phyloP scores from a whole-genome alignment of 2,888 invertebrate species.

The Balanococcus diminutus region DNA sequence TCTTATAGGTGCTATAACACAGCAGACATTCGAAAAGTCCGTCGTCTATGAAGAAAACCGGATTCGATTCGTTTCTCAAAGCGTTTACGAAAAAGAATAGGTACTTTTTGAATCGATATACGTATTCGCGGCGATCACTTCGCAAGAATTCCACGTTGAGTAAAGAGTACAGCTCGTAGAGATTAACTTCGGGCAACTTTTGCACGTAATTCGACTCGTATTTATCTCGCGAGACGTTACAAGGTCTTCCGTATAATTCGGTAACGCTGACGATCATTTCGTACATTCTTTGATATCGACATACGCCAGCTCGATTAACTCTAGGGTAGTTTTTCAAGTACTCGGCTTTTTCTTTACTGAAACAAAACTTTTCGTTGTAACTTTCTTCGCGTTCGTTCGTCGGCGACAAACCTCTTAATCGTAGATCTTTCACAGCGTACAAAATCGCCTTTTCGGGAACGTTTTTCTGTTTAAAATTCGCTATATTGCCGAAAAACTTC shows the following conservation, averaged over 20 bases:
- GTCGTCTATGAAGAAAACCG: constrained; percentile 42
- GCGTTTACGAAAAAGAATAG: constrained; percentile 37
- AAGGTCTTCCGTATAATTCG: neutral
- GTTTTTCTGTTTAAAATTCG: neutral
- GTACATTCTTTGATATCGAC: neutral
- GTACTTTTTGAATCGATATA: constrained; percentile 32
- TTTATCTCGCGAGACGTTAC: neutral
- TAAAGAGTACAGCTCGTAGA: constrained; percentile 30
- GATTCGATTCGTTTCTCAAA: neutral
- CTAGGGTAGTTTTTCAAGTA: constrained; percentile 6
- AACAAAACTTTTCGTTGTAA: neutral
- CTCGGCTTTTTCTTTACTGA: neutral
- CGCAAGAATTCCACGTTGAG: neutral
- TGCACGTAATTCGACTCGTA: neutral
- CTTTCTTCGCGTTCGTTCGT: neutral
- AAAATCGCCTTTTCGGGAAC: neutral
- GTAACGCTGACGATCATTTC: neutral
- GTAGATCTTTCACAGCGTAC: neutral
- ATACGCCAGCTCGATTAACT: neutral
- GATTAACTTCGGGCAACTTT: constrained; percentile 32
- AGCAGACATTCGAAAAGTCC: constrained; percentile 36
- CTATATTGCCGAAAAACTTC: neutral
- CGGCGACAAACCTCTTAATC: neutral
- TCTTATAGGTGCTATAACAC: neutral
- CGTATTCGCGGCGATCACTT: neutral